Evolutionary conservation across 1,140 invertebrate genomes (phyloP).

Genomic region (Conus ventricosus): DNA sequence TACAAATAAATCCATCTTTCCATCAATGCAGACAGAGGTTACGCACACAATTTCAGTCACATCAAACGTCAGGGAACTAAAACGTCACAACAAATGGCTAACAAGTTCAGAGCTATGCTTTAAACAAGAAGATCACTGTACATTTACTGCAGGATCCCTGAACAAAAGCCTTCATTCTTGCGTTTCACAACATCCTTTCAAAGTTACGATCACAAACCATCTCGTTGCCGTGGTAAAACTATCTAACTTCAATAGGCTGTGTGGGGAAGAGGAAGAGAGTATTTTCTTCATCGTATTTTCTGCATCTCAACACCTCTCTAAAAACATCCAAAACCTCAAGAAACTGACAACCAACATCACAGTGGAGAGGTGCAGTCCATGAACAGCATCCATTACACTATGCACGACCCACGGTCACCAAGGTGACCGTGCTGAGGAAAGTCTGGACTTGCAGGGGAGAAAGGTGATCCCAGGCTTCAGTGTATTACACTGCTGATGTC

Average conservation of each 20-base stretch:
- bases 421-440: neutral
- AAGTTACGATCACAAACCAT: neutral
- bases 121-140: neutral
- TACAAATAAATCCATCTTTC: too few species aligned
- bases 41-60: neutral
- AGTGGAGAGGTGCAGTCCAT: neutral
- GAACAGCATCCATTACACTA: neutral
- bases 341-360: neutral
- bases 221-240: neutral
- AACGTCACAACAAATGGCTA: too few species aligned
- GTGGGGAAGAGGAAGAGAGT: too few species aligned
- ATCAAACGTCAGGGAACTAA: neutral
- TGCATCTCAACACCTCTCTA: too few species aligned
- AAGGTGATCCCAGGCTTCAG: slow-evolving; percentile 25
- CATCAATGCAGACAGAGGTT: too few species aligned
- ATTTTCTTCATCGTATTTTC: too few species aligned
- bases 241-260: too few species aligned
- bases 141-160: neutral
- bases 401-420: neutral
- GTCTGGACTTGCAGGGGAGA: neutral
- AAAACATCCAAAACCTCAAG: neutral
- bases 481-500: slow-evolving; percentile 70
- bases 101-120: too few species aligned
- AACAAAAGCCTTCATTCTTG: neutral
- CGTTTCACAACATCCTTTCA: neutral